A percentile compares a stretch with the other conserved stretches of the same genome.
phyloP scores from a whole-genome alignment of 2,113 vertebrate species.

The Takifugu flavidus region DNA sequence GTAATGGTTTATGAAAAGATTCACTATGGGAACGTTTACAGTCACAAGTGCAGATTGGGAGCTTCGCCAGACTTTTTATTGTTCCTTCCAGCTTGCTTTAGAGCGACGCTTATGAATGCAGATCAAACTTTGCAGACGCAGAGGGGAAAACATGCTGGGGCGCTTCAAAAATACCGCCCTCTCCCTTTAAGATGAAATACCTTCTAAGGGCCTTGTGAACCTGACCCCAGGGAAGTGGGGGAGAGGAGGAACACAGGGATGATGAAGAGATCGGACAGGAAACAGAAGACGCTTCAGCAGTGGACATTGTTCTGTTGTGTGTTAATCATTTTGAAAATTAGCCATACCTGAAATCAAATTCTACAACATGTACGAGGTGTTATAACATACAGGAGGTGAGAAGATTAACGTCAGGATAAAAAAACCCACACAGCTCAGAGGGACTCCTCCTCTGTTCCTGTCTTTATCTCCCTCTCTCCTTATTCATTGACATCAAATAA shows the following conservation, averaged over 20 bases:
- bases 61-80: conserved; percentile 48
- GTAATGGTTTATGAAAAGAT: conserved; percentile 20
- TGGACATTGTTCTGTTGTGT: conserved; percentile 4
- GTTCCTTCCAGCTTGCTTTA: conserved; percentile 38
- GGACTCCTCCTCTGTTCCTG: not conserved
- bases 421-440: not conserved
- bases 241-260: conserved; percentile 21
- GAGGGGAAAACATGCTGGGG: conserved; percentile 11
- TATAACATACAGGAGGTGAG: not conserved
- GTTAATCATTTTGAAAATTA: not conserved
- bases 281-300: conserved; percentile 11
- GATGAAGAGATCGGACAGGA: conserved; percentile 28
- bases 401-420: not conserved
- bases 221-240: conserved; percentile 39
- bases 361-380: not conserved
- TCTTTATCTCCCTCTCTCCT: not conserved
- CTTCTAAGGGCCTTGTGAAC: conserved; percentile 43
- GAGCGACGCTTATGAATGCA: conserved; percentile 41
- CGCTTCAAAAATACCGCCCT: conserved; percentile 23
- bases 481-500: conserved; percentile 43
- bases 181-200: conserved; percentile 51
- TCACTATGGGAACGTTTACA: conserved; percentile 43
- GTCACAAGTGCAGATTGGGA: conserved; percentile 42
- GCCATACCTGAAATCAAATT: not conserved
- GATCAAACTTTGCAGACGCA: conserved; percentile 40